Evolutionary conservation across 1,140 invertebrate genomes (phyloP).

Genomic region (Drosophila quadrilineata): DNA sequence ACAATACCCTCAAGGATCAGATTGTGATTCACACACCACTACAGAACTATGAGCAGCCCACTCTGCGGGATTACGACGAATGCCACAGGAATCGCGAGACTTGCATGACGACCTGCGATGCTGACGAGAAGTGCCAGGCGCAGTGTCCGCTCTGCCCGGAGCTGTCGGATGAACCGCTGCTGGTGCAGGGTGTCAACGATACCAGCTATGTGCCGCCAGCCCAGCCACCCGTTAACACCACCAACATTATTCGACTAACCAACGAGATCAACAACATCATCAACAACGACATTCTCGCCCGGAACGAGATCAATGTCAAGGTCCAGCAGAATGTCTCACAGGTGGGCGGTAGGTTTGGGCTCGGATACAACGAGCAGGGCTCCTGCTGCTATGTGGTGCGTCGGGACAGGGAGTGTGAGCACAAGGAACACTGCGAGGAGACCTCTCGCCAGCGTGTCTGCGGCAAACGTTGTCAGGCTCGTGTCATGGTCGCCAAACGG

Average conservation of each 20-base stretch:
- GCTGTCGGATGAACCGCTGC: constrained; percentile 49
- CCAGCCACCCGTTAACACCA: constrained; percentile 47
- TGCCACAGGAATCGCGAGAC: constrained; percentile 47
- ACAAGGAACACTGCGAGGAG: constrained; percentile 18
- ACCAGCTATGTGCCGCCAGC: constrained; percentile 37
- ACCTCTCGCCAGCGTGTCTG: constrained; percentile 53
- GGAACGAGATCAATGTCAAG: constrained; percentile 53
- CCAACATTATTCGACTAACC: constrained; percentile 66
- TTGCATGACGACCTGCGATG: constrained; percentile 38
- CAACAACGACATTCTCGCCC: constrained; percentile 44
- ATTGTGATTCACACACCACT: constrained; percentile 64
- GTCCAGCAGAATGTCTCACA: constrained; percentile 64
- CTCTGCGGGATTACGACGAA: constrained; percentile 59
- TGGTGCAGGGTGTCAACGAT: constrained; percentile 71
- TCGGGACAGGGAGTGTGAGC: constrained; percentile 32
- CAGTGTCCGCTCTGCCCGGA: constrained; percentile 64
- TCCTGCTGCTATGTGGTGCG: constrained; percentile 64
- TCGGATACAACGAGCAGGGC: constrained; percentile 64
- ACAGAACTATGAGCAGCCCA: constrained; percentile 65
- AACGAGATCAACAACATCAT: constrained; percentile 73
- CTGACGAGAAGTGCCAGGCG: constrained; percentile 13
- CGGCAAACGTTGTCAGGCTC: constrained; percentile 53
- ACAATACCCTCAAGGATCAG: constrained; percentile 39
- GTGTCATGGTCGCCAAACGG: constrained; percentile 60
- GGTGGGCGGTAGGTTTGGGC: constrained; percentile 63